Conservation (phyloP, 23 tunicate genomes). For the Trididemnum clinides region DNA sequence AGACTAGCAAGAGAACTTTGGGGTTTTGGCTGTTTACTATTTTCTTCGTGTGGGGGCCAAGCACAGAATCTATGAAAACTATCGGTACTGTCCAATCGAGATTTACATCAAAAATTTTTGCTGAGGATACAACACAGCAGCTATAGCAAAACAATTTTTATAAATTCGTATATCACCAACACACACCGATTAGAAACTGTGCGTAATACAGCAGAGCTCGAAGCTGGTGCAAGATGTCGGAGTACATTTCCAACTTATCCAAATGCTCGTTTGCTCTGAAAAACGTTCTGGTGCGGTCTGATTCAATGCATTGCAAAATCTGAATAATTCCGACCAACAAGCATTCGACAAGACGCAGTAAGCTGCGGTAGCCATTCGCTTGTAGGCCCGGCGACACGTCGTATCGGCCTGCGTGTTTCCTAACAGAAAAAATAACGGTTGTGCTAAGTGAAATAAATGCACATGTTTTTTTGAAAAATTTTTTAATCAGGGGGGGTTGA, state of each 20-base stretch:
- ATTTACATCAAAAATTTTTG: no score
- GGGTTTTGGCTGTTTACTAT: no score
- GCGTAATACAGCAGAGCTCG: slow-evolving; percentile 77
- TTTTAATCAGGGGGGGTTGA: no score
- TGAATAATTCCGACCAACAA: slow-evolving; percentile 45
- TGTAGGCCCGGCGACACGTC: slow-evolving; percentile 58
- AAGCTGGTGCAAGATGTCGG: slow-evolving; percentile 68
- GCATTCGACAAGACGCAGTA: slow-evolving; percentile 52
- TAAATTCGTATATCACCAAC: no score
- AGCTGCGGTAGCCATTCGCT: slow-evolving; percentile 80
- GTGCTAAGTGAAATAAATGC: no score
- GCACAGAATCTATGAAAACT: no score
- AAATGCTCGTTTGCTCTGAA: slow-evolving; percentile 54
- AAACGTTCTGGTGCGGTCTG: slow-evolving; percentile 38
- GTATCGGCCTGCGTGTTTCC: slow-evolving; percentile 46
- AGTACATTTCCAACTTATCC: slow-evolving; percentile 49
- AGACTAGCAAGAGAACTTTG: no score
- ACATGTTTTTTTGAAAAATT: no score
- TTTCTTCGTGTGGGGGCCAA: no score
- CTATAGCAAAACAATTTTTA: no score
- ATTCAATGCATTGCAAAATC: slow-evolving; percentile 22
- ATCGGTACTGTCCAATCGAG: no score
- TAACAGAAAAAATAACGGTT: slow-evolving; percentile 21
- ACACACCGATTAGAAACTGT: slow-evolving; percentile 62
- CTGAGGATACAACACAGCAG: no score